Base-by-base conservation (phyloP, 92 coral and sea anemone genomes). In the Parazoanthus swiftii region DNA sequence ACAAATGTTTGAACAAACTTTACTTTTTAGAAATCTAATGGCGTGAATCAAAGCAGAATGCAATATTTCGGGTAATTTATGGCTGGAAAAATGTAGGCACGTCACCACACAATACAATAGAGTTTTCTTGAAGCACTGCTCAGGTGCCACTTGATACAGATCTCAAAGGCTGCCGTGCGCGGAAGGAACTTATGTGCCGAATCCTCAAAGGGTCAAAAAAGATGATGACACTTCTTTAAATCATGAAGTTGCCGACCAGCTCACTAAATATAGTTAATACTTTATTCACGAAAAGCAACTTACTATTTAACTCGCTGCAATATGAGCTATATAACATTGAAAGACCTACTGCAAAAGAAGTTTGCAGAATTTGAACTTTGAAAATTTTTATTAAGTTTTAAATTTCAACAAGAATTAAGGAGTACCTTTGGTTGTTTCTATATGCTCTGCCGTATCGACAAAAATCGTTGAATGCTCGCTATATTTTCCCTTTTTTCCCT, bases 111-210 rank as follows among this genome's bases (percentile, higher is more conserved):
- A 63, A 20, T 7, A 63, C 26, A 63, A 63, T 0, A 11, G 9
- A 63, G 68, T 56, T 26, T 4, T 80, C 6, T n/a, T 80, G 26
- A 56, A 56, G 16, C 56, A 5, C 50, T 38, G 29, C 48, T 18
- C 0, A 1, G 6, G 14, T 14, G 59, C 2, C 59, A 2, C 7
- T 25, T 43, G 87, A 82, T 82, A 66, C 39, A 10, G 59, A 84
- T 84, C 79, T 71, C 43, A 71, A 84, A 84, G 79, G 77, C 15
- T 26, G 44, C 79, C 87, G 79, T 54, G 85, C 50, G 39, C 25
- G 7, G 29, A 35, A 58, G 48, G 14, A 15, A 3, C 59, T 21
- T 20, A 14, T 33, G 50, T 26, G 66, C 33, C 33, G 10, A 71
- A 71, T 71, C 5, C 7, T 44, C n/a, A 15, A 79, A 79, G 67